A percentile compares a stretch with the other conserved stretches of the same genome.
Evolutionary conservation across 1,140 invertebrate genomes (phyloP).

Genomic region (Drosophila paulistorum): DNA sequence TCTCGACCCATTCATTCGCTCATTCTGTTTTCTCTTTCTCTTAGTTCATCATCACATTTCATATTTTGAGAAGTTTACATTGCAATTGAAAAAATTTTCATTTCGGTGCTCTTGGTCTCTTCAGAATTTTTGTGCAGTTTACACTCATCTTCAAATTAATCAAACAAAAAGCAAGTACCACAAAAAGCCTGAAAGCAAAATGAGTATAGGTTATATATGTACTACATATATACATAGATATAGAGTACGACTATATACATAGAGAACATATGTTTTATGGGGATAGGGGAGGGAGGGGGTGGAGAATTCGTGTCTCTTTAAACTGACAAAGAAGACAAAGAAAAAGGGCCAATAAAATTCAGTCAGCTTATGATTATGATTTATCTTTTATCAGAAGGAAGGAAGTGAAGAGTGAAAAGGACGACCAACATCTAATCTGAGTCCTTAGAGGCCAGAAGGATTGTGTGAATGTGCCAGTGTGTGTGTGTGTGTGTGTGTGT

Average conservation of each 20-base stretch:
- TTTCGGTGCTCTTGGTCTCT: conserved; percentile 24
- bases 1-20: no score
- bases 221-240: conserved; percentile 3
- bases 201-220: background rate
- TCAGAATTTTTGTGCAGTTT: conserved; percentile 53
- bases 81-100: conserved; percentile 56
- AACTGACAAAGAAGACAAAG: background rate
- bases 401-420: conserved; percentile 3
- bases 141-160: conserved; percentile 77
- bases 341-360: conserved; percentile 8
- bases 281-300: background rate
- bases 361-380: conserved; percentile 14
- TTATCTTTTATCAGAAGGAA: conserved; percentile 6
- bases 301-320: conserved; percentile 29
- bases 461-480: conserved; percentile 18
- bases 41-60: conserved; percentile 1
- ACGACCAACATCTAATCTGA: conserved; percentile 1
- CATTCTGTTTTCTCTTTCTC: background rate
- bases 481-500: conserved; percentile 37
- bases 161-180: conserved; percentile 64
- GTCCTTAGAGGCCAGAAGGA: background rate
- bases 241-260: background rate
- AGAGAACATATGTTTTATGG: conserved; percentile 24
- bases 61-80: conserved; percentile 36
- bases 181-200: conserved; percentile 69